Evolutionary conservation across 2,113 vertebrate genomes (phyloP).

Genomic region (Camelus dromedarius): DNA sequence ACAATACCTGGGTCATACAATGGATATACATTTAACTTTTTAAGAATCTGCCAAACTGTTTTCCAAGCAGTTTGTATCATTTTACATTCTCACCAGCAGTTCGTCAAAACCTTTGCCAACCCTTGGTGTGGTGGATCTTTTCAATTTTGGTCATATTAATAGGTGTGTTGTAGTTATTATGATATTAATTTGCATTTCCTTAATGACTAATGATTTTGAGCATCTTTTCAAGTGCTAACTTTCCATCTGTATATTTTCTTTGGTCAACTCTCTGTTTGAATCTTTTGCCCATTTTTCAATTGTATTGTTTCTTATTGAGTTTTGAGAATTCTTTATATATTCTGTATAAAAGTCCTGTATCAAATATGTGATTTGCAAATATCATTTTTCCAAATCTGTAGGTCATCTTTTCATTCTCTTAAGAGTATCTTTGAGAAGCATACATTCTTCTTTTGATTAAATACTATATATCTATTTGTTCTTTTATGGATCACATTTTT

Average conservation of each 20-base stretch:
- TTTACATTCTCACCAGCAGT: not conserved
- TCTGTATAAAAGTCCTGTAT: not conserved
- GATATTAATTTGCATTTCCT: not conserved
- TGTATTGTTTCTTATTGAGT: not conserved
- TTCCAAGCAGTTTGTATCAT: not conserved
- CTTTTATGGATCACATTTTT: not conserved
- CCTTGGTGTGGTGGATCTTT: not conserved
- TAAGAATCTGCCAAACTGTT: not conserved
- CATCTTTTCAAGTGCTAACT: not conserved
- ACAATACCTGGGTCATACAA: not conserved
- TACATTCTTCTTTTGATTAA: not conserved
- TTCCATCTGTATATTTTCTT: not conserved
- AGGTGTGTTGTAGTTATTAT: not conserved
- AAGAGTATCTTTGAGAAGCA: not conserved
- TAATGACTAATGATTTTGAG: not conserved
- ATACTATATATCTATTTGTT: not conserved
- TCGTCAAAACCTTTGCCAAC: not conserved
- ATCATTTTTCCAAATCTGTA: not conserved
- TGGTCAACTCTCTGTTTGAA: not conserved
- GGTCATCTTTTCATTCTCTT: constrained; percentile 11
- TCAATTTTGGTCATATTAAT: not conserved
- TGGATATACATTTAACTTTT: not conserved
- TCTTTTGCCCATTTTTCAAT: not conserved
- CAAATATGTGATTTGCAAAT: not conserved
- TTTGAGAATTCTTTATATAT: not conserved